phyloP scores from a whole-genome alignment of 1,140 invertebrate species.

The Pararge aegeria region DNA sequence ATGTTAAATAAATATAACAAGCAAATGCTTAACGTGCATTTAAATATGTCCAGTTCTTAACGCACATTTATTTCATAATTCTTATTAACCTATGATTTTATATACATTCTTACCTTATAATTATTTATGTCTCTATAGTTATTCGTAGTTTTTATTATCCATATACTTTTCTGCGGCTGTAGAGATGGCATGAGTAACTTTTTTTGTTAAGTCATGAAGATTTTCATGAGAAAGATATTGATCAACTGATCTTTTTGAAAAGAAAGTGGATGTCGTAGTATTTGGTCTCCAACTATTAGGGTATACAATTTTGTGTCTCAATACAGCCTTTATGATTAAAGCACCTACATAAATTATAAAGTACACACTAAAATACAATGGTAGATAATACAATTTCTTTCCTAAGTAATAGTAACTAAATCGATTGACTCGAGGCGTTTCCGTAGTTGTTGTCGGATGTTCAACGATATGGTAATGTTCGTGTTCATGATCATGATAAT shows the following conservation, averaged over 20 bases:
- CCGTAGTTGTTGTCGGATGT: slow-evolving; percentile 80
- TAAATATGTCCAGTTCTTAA: slow-evolving; percentile 75
- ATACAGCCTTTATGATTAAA: slow-evolving; percentile 88
- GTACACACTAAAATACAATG: slow-evolving; percentile 91
- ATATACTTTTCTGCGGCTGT: slow-evolving; percentile 65
- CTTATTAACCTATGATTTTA: slow-evolving; percentile 1
- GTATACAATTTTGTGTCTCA: slow-evolving; percentile 85
- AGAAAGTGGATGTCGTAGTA: slow-evolving; percentile 55
- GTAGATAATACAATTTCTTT: slow-evolving; percentile 90
- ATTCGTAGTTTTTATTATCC: slow-evolving; percentile 38
- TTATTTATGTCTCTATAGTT: slow-evolving; percentile 27
- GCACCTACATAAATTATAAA: slow-evolving; percentile 90
- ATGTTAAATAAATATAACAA: slow-evolving; percentile 19
- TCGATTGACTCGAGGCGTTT: slow-evolving; percentile 84
- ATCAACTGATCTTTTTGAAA: slow-evolving; percentile 65
- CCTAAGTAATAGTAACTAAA: slow-evolving; percentile 92
- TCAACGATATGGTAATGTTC: slow-evolving; percentile 57
- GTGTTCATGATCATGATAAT: slow-evolving; percentile 60
- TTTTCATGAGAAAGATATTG: slow-evolving; percentile 60
- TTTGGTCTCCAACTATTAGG: slow-evolving; percentile 73
- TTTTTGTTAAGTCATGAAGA: slow-evolving; percentile 61
- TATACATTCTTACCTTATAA: slow-evolving; percentile 18
- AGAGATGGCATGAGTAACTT: slow-evolving; percentile 62
- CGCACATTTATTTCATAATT: slow-evolving; percentile 19
- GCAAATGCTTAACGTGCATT: slow-evolving; percentile 21